Conservation (phyloP, 2,797 vertebrate species). For the Crypturellus tataupa region DNA sequence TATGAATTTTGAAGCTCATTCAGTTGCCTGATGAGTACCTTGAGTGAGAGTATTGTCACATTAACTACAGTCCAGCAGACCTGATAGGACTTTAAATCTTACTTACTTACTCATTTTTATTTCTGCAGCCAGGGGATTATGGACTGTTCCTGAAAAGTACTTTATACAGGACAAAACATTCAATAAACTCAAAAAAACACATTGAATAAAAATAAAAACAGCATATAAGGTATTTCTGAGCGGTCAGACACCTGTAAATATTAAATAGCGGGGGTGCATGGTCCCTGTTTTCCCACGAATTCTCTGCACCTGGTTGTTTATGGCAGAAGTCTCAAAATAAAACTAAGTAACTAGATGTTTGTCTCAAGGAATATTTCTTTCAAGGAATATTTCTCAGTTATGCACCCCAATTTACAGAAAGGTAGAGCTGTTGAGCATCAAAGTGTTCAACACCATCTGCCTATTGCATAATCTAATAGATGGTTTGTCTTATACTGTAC, state of each 20-base stretch:
- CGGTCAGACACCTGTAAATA: background rate
- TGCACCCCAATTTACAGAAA: background rate
- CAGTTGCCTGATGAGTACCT: background rate
- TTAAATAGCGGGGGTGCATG: background rate
- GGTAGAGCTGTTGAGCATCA: background rate
- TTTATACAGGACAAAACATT: no score
- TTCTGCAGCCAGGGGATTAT: no score
- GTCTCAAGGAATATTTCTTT: background rate
- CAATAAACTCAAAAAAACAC: background rate
- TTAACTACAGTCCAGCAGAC: background rate
- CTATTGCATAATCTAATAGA: no score
- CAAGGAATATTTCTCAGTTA: no score
- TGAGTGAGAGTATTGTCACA: background rate
- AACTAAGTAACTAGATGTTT: background rate
- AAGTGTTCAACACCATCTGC: background rate
- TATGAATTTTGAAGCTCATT: no score
- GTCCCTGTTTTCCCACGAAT: no score
- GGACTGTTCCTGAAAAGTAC: no score
- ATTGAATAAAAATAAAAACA: background rate
- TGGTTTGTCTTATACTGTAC: background rate
- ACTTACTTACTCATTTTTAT: no score
- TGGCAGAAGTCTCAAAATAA: background rate
- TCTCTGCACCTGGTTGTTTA: background rate
- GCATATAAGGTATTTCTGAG: no score
- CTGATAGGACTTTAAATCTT: background rate